Evolutionary conservation across 2,797 vertebrate genomes (phyloP), one percentile per base, ranked within the genome.

Genomic region (Cygnus olor): DNA sequence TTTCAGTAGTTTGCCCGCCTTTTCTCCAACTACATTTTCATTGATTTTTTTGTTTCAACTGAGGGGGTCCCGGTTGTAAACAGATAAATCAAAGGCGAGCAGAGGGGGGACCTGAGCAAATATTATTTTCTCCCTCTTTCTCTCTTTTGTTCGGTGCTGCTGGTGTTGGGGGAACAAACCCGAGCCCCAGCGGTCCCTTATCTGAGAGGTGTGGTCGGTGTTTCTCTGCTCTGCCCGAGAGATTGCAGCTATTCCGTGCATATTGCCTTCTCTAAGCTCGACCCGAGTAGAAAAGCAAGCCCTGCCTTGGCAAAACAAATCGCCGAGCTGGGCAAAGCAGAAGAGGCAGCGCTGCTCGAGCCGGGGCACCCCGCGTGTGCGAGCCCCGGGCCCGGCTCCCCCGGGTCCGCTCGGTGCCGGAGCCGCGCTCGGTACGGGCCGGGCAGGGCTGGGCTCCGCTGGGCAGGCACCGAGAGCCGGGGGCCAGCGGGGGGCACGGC

Each of bases 1-100:
- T 82, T 84, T 16, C 68, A n/a, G 95, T 94, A 97, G 95, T 98
- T 98, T 98, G 98, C 98, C 98, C 98, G 98, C 98, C 98, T 98
- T 97, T 97, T 97, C 96, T 94, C 83, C 80, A 89, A 97, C 94
- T 95, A 89, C 94, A 93, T 97, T 89, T 93, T 96, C 97, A 96
- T 97, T 97, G 97, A 97, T 96, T 97, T 96, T 96, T 96, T 96
- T 94, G 93, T 96, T 96, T 95, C 95, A 91, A 24, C 97, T 83
- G 94, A 95, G 96, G 96, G 96, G 96, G 96, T 96, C 96, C 90
- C 36, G 65, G 89, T 74, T 96, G 97, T 96, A 97, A 97, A 97
- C 96, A 96, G 95, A 96, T 97, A 96, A 97, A 98, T 97, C 92
- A 95, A 93, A 95, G 95, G 95, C 90, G 81, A 92, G 20, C 92